Conservation (phyloP, 2,113 vertebrate genomes). For the Sphaerodactylus townsendi region DNA sequence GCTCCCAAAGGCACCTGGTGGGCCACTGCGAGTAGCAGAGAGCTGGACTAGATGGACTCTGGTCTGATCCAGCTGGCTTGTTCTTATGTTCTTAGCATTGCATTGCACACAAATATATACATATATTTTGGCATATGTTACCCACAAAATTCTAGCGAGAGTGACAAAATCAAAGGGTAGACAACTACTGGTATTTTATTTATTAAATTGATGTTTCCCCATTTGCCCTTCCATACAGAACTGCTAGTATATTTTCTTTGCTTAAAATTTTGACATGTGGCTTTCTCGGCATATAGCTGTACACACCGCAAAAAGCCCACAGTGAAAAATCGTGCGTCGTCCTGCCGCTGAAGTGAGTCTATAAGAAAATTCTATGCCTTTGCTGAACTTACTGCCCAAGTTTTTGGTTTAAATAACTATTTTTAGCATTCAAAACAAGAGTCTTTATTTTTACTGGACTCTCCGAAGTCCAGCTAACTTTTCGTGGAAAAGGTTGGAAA, state of each 20-base stretch:
- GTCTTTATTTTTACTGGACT: constrained; percentile 14
- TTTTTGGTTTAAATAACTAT: constrained; percentile 42
- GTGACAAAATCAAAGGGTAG: no score
- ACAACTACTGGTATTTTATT: no score
- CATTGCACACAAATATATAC: no score
- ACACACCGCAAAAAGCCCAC: not conserved
- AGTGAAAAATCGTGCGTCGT: not conserved
- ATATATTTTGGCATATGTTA: no score
- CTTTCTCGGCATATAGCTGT: no score
- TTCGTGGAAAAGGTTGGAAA: constrained; percentile 54
- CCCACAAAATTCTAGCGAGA: no score
- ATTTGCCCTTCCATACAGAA: not conserved
- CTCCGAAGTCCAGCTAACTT: constrained; percentile 18
- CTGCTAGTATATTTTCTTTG: not conserved
- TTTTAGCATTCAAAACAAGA: constrained; percentile 49
- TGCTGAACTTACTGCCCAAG: constrained; percentile 7
- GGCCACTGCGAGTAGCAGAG: no score
- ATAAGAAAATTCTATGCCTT: not conserved
- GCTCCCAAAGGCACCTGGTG: no score
- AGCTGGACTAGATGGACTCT: no score
- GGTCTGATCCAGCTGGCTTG: no score
- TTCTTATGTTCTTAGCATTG: no score
- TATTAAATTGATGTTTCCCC: not conserved
- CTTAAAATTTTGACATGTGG: no score
- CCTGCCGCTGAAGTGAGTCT: constrained; percentile 6